phyloP scores from a whole-genome alignment of 1,140 invertebrate genomes.

The Platorchestia sp. region DNA sequence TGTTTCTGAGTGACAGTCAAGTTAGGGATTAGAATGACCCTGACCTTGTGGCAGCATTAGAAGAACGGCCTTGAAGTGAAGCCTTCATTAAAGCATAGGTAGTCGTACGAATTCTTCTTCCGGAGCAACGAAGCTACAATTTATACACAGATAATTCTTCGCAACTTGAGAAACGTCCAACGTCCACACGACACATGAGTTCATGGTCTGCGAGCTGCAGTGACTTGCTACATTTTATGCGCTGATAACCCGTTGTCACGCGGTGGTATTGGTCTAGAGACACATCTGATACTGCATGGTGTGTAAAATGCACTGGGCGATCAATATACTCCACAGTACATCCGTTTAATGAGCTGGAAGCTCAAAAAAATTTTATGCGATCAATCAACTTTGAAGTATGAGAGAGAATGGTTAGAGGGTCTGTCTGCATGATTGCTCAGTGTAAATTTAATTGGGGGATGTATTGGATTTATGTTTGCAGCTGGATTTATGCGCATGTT shows the following conservation, averaged over 20 bases:
- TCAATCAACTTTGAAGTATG: not conserved
- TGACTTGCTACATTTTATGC: not conserved
- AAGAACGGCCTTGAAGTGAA: not conserved
- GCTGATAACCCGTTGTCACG: too few species aligned
- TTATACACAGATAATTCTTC: not conserved
- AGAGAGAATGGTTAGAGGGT: not conserved
- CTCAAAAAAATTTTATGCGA: not conserved
- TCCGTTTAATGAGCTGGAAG: too few species aligned
- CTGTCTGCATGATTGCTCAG: not conserved
- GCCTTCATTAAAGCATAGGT: not conserved
- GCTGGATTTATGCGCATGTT: not conserved
- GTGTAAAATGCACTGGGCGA: too few species aligned
- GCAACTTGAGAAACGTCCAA: not conserved
- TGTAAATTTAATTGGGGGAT: not conserved
- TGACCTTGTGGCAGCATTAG: not conserved
- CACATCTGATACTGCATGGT: too few species aligned
- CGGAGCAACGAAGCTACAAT: not conserved
- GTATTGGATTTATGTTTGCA: too few species aligned
- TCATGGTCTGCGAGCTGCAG: not conserved
- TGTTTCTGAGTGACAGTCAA: not conserved
- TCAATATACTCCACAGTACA: too few species aligned
- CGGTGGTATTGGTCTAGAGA: too few species aligned
- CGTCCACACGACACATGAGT: not conserved
- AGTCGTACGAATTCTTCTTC: not conserved
- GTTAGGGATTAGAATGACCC: not conserved